phyloP scores from a whole-genome alignment of 2,888 invertebrate genomes.

The Phlogophora meticulosa region DNA sequence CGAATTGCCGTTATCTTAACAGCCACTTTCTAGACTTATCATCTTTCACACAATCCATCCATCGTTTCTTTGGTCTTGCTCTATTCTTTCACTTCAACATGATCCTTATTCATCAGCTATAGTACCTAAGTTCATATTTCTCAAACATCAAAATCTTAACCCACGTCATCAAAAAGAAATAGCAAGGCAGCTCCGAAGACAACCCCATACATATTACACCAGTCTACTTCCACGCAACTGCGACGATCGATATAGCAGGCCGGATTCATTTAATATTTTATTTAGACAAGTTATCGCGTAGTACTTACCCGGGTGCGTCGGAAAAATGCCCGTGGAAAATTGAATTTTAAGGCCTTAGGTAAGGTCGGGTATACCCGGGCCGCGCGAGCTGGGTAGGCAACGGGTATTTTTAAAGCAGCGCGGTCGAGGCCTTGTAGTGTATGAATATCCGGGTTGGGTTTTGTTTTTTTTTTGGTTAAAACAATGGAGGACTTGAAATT shows the following conservation, averaged over 20 bases:
- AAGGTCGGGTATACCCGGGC: constrained; percentile 10
- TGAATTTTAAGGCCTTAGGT: constrained; percentile 60
- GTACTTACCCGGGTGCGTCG: constrained; percentile 31
- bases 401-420: constrained; percentile 32
- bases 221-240: constrained; percentile 45
- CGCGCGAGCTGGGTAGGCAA: constrained; percentile 24
- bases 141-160: neutral
- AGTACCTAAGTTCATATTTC: neutral
- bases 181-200: constrained; percentile 29
- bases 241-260: constrained; percentile 63
- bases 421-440: neutral
- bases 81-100: too few species aligned
- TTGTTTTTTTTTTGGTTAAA: neutral
- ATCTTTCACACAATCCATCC: too few species aligned
- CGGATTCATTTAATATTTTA: constrained; percentile 67
- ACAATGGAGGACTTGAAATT: neutral
- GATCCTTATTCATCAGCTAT: too few species aligned
- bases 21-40: too few species aligned
- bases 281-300: constrained; percentile 64
- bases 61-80: too few species aligned
- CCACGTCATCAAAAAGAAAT: neutral
- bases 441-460: constrained; percentile 2
- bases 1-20: too few species aligned
- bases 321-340: constrained; percentile 61
- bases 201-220: constrained; percentile 53